These are phyloP conservation scores for Microcebus lehilahytsara DNA, from an alignment of 2,113 vertebrate species.

Conservation along the genomic window DNA sequence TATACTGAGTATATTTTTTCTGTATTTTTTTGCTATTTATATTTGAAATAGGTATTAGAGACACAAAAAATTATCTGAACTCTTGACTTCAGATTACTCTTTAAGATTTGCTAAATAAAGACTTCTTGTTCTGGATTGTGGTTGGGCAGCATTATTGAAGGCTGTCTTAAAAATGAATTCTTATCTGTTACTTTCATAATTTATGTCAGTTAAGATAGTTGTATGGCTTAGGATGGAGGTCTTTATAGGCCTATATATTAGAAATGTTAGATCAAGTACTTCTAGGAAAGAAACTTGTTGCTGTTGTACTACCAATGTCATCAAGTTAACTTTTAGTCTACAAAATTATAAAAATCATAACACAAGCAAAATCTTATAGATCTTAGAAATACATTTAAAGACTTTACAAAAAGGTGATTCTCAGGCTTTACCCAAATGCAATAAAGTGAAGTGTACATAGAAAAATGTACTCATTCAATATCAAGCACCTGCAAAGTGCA, in stretches of 20 bases:
- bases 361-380: not conserved
- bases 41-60: not conserved
- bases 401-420: not conserved
- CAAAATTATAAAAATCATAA: not conserved
- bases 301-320: not conserved
- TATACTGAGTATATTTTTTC: not conserved
- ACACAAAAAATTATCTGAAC: not conserved
- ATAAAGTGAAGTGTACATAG: not conserved
- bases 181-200: not conserved
- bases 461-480: not conserved
- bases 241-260: not conserved
- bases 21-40: not conserved
- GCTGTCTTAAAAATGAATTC: not conserved
- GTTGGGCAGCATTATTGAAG: not conserved
- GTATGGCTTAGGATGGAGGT: not conserved
- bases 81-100: not conserved
- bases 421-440: not conserved
- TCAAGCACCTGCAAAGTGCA: not conserved
- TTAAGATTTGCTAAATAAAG: not conserved
- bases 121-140: not conserved
- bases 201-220: not conserved
- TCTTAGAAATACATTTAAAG: not conserved
- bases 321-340: not conserved
- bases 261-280: not conserved
- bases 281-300: not conserved